Evolutionary conservation across 2,113 vertebrate species (phyloP), one percentile per base, ranked within the genome.

Genomic region (Cottus gobio): DNA sequence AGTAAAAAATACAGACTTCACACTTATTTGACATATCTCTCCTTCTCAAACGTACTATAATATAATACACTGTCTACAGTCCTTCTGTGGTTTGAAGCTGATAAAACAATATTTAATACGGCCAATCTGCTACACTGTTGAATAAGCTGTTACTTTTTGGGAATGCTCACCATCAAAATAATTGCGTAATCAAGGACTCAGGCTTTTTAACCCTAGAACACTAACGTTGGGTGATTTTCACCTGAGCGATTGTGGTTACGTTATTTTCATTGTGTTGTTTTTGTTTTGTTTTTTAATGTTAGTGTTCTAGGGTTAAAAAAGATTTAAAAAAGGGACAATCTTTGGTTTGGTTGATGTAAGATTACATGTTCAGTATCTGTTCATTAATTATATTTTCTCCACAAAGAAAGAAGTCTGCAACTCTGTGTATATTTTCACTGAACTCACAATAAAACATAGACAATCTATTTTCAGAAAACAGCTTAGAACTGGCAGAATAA

Each of bases 381-480:
- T 61, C 26, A 52, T 66, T 52, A 66, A 66, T 82, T 69, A n/a
- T 4, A 48, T 37, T 65, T 56, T 7, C 7, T 20, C 37, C 70
- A 18, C 46, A 52, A 71, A 57, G 68, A 67, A 46, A 66, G 80
- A 65, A 80, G 54, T 67, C 66, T 80, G 13, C 15, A 71, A 39
- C 69, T 72, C 0, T 54, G 63, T 39, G 56, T 57, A 64, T 66
- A 82, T 74, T 71, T 50, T 22, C 2, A 0, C 20, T 54, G 58
- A 73, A 65, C 77, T 70, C 63, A 24, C 75, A 42, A 39, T 71
- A 58, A 36, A 57, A 26, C 61, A 46, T 12, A 20, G 30, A 67
- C 9, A 2, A 74, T 83, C 72, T 78, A 76, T 80, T 87, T 84
- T 66, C 71, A 82, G 79, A 54, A 69, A 82, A 82, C 69, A 74